These are phyloP conservation scores for Eurytoma californica DNA, from an alignment of 2,888 invertebrate genomes.

Conservation along the genomic window DNA sequence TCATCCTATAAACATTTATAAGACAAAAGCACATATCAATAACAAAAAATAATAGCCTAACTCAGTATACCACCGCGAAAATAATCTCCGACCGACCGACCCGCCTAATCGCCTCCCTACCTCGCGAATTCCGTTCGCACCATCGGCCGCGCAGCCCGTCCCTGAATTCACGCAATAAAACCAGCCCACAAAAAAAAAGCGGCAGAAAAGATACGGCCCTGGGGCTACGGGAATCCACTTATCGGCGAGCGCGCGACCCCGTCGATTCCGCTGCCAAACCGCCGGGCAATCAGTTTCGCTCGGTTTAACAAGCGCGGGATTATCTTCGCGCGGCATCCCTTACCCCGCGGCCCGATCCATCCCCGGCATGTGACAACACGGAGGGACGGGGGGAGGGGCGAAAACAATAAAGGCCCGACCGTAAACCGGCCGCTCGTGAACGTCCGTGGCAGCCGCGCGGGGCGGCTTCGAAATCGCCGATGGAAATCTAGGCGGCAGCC, in stretches of 20 bases:
- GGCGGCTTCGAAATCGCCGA: not conserved
- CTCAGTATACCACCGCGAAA: too few relatives aligned
- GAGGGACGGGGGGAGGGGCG: too few relatives aligned
- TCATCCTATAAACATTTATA: too few relatives aligned
- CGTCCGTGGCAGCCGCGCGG: not conserved
- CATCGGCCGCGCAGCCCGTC: not conserved
- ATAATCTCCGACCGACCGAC: too few relatives aligned
- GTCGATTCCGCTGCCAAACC: constrained; percentile 1
- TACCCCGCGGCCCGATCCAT: too few relatives aligned
- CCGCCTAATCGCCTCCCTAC: not conserved
- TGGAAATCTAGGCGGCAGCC: not conserved
- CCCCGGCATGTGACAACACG: too few relatives aligned
- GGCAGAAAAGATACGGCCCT: not conserved
- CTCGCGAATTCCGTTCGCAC: not conserved
- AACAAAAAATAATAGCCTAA: too few relatives aligned
- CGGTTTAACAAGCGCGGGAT: constrained; percentile 27
- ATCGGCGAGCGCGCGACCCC: not conserved
- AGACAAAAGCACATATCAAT: too few relatives aligned
- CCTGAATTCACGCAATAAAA: not conserved
- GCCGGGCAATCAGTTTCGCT: constrained; percentile 13
- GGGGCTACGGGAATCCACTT: constrained; percentile 1
- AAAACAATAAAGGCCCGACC: too few relatives aligned
- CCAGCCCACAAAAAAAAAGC: not conserved
- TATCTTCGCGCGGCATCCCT: not conserved
- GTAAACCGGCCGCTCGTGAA: too few relatives aligned